Evolutionary conservation across 2,888 invertebrate species (phyloP), one percentile per base, ranked within the genome.

Genomic region (Rotaria macrura): DNA sequence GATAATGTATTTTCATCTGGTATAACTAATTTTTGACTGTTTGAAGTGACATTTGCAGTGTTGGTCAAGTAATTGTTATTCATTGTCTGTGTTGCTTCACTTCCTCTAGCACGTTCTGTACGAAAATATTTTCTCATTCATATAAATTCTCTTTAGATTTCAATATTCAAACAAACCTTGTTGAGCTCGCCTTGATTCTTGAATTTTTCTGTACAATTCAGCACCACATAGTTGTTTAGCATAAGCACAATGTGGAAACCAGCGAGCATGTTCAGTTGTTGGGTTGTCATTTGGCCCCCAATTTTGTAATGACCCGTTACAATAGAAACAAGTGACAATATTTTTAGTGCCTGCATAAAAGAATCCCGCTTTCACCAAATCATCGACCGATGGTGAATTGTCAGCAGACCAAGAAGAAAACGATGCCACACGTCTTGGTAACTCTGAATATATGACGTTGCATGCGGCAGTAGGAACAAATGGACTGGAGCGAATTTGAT

Each of bases 211-310:
- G 25, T 79, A 79, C 3, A 79, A 14, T 1, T 79, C 79, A 79
- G 23, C 79, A 4, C 79, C 79, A n/a, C 79, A 79, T 12, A 79
- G 10, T 43, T 79, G 79, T 79, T n/a, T 79, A 10, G 79, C 79
- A 79, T 79, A 79, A 20, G 79, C 40, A 79, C 79, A 79, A 9
- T 79, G 43, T n/a, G 79, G 79, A 79, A 79, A 79, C 79, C 79
- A 79, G 7, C 79, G 79, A 10, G 79, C 79, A 43, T 79, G 79
- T 34, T 79, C 79, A 4, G 43, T 79, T 12, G 25, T 79, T 43
- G 79, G 79, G 14, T 79, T 79, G 25, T 79, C 79, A 25, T 79
- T 79, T 12, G 79, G n/a, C n/a, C 79, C 79, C 79, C 79, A 79
- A n/a, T 79, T 79, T 20, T 79, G 79, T 43, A 79, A 25, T 40